Evolutionary conservation across 2,797 vertebrate genomes (phyloP).

Genomic region (Okamejei kenojei): DNA sequence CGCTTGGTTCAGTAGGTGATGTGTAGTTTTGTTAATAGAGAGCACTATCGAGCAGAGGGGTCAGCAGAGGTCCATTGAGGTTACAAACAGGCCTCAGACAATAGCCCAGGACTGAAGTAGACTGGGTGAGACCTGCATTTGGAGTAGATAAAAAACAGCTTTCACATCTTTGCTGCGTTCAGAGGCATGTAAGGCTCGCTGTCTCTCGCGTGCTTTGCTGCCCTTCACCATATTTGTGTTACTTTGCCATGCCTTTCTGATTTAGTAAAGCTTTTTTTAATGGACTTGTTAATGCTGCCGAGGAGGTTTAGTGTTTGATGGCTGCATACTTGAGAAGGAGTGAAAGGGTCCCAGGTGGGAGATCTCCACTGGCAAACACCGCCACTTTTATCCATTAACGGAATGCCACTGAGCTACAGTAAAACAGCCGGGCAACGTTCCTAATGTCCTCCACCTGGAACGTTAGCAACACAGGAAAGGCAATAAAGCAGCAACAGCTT

Average conservation of each 20-base stretch:
- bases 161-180: neutral
- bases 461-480: neutral
- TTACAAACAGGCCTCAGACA: neutral
- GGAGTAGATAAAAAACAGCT: neutral
- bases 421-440: neutral
- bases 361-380: neutral
- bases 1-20: too few relatives aligned
- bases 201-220: neutral
- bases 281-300: neutral
- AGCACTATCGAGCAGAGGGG: neutral
- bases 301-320: neutral
- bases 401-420: neutral
- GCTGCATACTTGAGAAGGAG: neutral
- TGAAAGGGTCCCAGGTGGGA: constrained; percentile 6
- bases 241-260: neutral
- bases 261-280: neutral
- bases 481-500: constrained; percentile 4
- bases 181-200: neutral
- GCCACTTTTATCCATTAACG: neutral
- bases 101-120: neutral
- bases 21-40: neutral
- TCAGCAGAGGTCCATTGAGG: neutral
- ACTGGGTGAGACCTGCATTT: neutral
- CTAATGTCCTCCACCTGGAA: constrained; percentile 12
- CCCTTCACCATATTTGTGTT: neutral